Conservation (phyloP, 2,797 vertebrate species). For the Ispidina picta region DNA sequence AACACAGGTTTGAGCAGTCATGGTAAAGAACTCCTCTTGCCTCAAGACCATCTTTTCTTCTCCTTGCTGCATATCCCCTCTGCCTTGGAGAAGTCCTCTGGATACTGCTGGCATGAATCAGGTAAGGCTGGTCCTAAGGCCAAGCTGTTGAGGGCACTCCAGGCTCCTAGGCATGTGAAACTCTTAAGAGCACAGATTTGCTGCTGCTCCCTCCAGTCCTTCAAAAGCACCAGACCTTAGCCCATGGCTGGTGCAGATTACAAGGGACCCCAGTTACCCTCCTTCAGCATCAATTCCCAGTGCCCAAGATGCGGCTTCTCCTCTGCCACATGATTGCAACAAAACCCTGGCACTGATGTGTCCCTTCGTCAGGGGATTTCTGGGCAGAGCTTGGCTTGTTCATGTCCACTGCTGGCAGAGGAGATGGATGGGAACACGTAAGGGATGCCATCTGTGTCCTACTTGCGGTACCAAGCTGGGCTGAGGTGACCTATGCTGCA, state of each 20-base stretch:
- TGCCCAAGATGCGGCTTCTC: rapidly evolving
- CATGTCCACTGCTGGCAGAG: background rate
- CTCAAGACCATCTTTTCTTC: background rate
- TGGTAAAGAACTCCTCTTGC: background rate
- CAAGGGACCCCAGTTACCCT: background rate
- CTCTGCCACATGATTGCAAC: background rate
- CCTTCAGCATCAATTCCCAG: background rate
- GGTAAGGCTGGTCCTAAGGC: background rate
- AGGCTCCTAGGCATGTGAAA: background rate
- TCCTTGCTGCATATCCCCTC: background rate
- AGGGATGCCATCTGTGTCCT: conserved; percentile 49
- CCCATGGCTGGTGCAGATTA: background rate
- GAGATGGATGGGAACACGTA: background rate
- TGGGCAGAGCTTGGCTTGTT: background rate
- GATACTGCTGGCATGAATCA: background rate
- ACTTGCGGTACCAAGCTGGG: background rate
- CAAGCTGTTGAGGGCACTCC: background rate
- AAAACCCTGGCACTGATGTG: background rate
- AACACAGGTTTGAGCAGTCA: background rate
- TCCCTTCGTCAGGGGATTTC: background rate
- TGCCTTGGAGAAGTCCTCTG: background rate
- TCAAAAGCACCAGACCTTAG: background rate
- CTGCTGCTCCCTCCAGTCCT: background rate
- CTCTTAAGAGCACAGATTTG: background rate
- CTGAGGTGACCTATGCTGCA: background rate